These are phyloP conservation scores for Albula glossodonta DNA, from an alignment of 2,113 vertebrate genomes.

Conservation along the genomic window DNA sequence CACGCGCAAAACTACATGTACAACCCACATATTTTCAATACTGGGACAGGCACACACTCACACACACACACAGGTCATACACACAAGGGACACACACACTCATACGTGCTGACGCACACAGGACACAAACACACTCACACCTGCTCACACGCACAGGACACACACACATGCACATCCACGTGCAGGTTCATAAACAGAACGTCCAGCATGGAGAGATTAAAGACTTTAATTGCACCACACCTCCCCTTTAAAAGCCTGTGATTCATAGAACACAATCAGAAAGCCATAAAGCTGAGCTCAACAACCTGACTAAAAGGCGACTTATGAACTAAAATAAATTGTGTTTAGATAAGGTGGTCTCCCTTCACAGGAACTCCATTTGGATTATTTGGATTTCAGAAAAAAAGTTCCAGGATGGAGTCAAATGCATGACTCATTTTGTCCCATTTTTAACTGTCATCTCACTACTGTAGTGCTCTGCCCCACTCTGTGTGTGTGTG, in stretches of 20 bases:
- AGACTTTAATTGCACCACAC: neutral
- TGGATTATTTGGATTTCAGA: neutral
- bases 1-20: neutral
- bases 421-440: neutral
- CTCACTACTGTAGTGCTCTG: too few relatives aligned
- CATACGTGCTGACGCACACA: neutral
- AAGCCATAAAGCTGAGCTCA: neutral
- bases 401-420: neutral
- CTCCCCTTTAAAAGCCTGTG: neutral
- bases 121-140: neutral
- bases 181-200: neutral
- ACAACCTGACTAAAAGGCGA: neutral
- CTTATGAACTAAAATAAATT: neutral
- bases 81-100: conserved; percentile 45
- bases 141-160: neutral
- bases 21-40: too few relatives aligned
- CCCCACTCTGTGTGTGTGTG: neutral
- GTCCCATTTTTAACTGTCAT: neutral
- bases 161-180: conserved; percentile 11
- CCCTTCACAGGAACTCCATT: neutral
- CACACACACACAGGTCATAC: neutral
- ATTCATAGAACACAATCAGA: neutral
- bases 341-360: neutral
- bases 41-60: too few relatives aligned
- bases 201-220: neutral